Evolutionary conservation across 2,797 vertebrate species (phyloP), one percentile per base, ranked within the genome.

Genomic region (Menidia menidia): DNA sequence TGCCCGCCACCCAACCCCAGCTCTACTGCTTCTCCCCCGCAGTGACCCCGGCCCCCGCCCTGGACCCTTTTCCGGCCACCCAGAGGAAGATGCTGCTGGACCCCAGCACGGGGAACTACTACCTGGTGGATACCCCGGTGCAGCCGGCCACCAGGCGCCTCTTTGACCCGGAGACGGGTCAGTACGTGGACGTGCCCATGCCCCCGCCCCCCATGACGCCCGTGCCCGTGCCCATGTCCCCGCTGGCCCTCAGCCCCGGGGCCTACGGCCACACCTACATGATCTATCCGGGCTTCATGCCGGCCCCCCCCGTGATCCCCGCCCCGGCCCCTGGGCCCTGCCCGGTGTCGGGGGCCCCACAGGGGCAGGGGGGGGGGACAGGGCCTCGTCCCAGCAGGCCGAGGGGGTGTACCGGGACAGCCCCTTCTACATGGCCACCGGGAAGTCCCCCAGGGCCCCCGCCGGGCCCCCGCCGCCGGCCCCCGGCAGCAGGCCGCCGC

Each of bases 61-160:
- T 92, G 30, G 95, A 96, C 11, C 91, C 93, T 6, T 95, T 95
- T 58, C 95, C 95, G 67, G 87, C 93, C 83, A 96, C 95, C 1
- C 97, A 98, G 89, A 95, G 96, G 67, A 98, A 97, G 85, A 95
- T 99, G 96, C 95, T 99, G 47, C 89, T 99, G 87, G 98, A 98
- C 83, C 96, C 97, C 47, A 95, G 94, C 45, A 99, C 96, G 0
- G 97, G 97, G 43, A 97, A 94, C 86, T 98, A 96, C 85, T 99
- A 98, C 81, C 88, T 99, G 73, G 97, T 99, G 66, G 98, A 99
- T 85, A 95, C 97, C 0, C 97, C 97, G 0, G 85, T 97, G 30
- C 96, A 94, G 77, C 95, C 94, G 0, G 55, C 95, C 67, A 97
- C 95, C 61, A 94, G 93, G 56, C 95, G 97, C 47, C 95, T 98